Base-by-base conservation (phyloP, 2,797 vertebrate species). In the Mus caroli region DNA sequence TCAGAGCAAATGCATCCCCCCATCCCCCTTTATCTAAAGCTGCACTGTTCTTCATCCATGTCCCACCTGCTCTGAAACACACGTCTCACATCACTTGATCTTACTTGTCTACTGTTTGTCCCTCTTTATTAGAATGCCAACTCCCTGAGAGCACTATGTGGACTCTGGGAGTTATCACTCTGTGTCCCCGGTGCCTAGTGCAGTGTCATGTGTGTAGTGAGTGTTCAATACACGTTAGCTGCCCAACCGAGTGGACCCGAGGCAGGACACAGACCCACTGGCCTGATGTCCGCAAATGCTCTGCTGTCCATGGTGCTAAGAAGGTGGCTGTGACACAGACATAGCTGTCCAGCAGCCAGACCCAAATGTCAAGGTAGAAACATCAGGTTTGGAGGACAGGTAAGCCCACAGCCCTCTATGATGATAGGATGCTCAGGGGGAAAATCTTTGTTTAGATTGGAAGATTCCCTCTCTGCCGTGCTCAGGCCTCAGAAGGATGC, bases 401-500 rank as follows among this genome's bases (percentile, higher is more conserved):
- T 77, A 60, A 88, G 64, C 69, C 88, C 56, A 46, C 75, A 1
- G 1, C 58, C 91, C 83, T 92, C 94, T 92, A 40, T 46, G 58
- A 67, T 54, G 88, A 78, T 5, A n/a, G 89, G 14, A 76, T 54
- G 75, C 52, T 80, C 69, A 3, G 54, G 34, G 52, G 75, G n/a
- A 80, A 92, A 92, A 88, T 24, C 86, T 79, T 75, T 84, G 56
- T 69, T 93, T 28, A 54, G 73, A 75, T 77, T 52, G 14, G 62
- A 88, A 84, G 78, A 64, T 12, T 12, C 17, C 83, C 75, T 76
- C 26, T 92, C 67, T 73, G 82, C 79, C 62, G 54, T 43, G 14
- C 75, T 95, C 64, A 77, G 75, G 78, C 71, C 20, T 43, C 15
- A 12, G 86, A 80, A 88, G 92, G 92, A 96, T 3, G 24, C 92